Base-by-base conservation (phyloP, 1,140 invertebrate species). In the Bombus impatiens region DNA sequence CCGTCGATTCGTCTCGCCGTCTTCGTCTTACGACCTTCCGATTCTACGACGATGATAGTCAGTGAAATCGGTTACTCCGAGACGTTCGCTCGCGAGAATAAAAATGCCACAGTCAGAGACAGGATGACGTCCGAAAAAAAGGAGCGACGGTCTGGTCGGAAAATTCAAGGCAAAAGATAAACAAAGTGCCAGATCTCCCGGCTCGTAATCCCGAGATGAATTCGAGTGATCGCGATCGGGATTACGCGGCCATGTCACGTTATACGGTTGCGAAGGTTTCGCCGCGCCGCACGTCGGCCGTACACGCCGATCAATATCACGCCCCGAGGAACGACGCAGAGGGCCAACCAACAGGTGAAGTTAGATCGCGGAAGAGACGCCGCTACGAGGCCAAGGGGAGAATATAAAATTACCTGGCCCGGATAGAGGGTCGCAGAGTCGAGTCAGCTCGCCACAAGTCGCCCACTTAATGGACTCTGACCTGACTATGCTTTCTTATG, bases 261-360 rank as follows among this genome's bases (percentile, higher is more conserved):
- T 90, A 90, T 82, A 88, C 83, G 70, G 67, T 25, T 68, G 42
- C 70, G 65, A 76, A 90, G 79, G 86, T 88, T 75, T 85, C 57
- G 37, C 70, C 62, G 78, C 53, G 77, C 62, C 42, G 77, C 68
- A 42, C 57, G 78, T 75, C 37, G 42, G 32, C 22, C 67, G 72
- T 25, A 44, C 71, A 42, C n/a, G 71, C 40, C 87, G 90, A 91
- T 91, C 90, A 90, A 91, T 91, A 91, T 88, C 79, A 84, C 87
- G 82, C 80, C 6, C 40, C 75, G 44, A 82, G 76, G 68, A 53
- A 87, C 84, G 65, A 65, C 83, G 76, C 37, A 9, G 18, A n/a
- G 44, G 82, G 74, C 40, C 67, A 91, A 87, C 90, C 90, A 91
- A 91, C 90, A 91, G 90, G 90, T 91, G 89, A 91, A 90, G 90